Conservation (phyloP, 2,888 invertebrate species). For the Fragum sueziense region DNA sequence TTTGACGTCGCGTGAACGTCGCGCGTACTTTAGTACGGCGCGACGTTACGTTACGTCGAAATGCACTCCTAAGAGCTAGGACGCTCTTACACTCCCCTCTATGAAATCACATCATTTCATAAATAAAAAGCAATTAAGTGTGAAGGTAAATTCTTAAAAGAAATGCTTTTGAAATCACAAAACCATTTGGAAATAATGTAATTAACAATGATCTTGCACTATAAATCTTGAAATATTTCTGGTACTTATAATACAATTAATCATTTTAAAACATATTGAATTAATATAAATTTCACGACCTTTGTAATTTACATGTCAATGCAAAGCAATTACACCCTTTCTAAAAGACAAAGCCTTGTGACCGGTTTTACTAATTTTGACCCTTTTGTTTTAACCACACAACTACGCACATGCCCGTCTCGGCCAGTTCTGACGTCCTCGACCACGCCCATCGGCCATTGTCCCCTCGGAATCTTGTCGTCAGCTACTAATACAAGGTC, state of each 20-base stretch:
- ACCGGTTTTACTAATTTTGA: not conserved
- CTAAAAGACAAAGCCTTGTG: constrained; percentile 11
- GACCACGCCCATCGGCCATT: constrained; percentile 48
- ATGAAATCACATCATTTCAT: too few relatives aligned
- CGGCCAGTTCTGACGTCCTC: constrained; percentile 24
- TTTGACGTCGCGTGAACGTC: too few relatives aligned
- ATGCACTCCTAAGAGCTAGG: too few relatives aligned
- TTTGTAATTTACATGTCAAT: not conserved
- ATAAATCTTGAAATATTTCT: not conserved
- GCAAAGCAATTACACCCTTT: not conserved
- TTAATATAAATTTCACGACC: not conserved
- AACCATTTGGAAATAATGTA: too few relatives aligned
- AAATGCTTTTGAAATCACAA: too few relatives aligned
- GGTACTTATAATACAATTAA: not conserved
- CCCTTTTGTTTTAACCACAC: constrained; percentile 13
- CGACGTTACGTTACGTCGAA: too few relatives aligned
- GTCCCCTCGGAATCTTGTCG: constrained; percentile 17
- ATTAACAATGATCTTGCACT: too few relatives aligned
- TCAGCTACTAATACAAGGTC: constrained; percentile 17
- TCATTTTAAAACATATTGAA: not conserved
- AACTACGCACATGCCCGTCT: constrained; percentile 39
- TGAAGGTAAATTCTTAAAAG: too few relatives aligned
- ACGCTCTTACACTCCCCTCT: too few relatives aligned
- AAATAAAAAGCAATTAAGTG: too few relatives aligned
- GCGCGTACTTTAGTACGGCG: too few relatives aligned